Base-by-base conservation (phyloP, 2,113 vertebrate species). In the Ammodramus savannarum region DNA sequence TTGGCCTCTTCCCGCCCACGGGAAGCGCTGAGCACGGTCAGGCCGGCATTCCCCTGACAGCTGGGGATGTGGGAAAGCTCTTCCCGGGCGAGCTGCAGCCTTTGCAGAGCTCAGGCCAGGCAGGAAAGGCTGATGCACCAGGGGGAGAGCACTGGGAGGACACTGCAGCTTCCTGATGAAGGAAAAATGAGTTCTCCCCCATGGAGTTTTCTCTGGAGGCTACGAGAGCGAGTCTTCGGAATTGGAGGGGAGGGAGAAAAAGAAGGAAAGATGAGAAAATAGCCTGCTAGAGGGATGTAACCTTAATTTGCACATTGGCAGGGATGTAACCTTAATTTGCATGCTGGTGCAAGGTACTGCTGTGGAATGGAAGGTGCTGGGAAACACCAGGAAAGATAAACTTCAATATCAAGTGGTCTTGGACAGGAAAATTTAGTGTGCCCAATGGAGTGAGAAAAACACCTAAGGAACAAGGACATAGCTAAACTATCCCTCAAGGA, bases 21-120 rank as follows among this genome's bases (percentile, higher is more conserved):
- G 82, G 72, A 88, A 92, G 62, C 73, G 1, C 90, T 39, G 92
- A 44, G 22, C 90, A 31, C 18, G 78, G 91, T 49, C 93, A 85
- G 92, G 83, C 87, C 0, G 71, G 51, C 51, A 7, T 52, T 93
- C 91, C 93, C 92, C 93, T 92, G 88, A 83, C 62, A 31, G 76
- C 61, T 61, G 11, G 29, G 83, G 91, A 94, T 87, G 86, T 97
- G 95, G 95, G 94, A 96, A 97, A 95, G 69, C 93, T 94, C 88
- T 94, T 90, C 80, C 87, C 85, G 36, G 73, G 87, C 0, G 11
- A 90, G 43, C 48, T 1, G 83, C 85, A 74, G 76, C 63, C 75
- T 72, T 29, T 23, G 39, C 55, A 59, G 71, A 89, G 79, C 94
- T 66, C 43, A 2, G 90, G 85, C 68, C 84, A 58, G 79, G 58